Percentiles rank a stretch among this genome's conserved stretches.
These are phyloP conservation scores for Didymodactylos carnosus DNA, from an alignment of 2,888 invertebrate genomes.

Conservation along the genomic window DNA sequence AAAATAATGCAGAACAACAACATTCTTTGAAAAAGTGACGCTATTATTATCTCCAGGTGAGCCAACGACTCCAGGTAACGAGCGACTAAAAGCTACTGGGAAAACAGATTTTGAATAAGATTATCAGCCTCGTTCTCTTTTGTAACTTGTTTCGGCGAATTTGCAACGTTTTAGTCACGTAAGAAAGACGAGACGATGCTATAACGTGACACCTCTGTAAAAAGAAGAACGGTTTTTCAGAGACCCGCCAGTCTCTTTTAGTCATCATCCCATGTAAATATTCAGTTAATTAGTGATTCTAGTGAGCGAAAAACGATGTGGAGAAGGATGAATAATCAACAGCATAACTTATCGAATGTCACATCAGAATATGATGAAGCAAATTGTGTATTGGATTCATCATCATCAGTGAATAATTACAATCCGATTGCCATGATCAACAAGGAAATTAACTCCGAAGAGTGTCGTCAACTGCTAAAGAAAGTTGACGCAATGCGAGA, in stretches of 20 bases:
- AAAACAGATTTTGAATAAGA: too few species aligned
- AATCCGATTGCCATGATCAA: background rate
- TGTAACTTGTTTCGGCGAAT: too few species aligned
- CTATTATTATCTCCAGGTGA: too few species aligned
- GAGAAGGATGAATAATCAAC: background rate
- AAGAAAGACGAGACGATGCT: too few species aligned
- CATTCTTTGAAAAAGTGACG: too few species aligned
- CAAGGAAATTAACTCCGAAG: background rate
- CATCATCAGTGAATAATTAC: background rate
- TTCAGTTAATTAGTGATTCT: background rate
- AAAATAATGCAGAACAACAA: too few species aligned
- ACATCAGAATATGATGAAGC: background rate
- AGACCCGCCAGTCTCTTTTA: background rate
- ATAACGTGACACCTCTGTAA: too few species aligned
- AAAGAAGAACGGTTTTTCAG: background rate
- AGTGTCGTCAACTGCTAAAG: background rate
- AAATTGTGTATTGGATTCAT: background rate
- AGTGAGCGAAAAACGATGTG: background rate
- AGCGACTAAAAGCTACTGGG: too few species aligned
- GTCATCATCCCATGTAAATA: background rate
- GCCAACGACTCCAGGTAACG: too few species aligned
- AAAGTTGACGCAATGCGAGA: background rate
- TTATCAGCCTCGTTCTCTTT: too few species aligned
- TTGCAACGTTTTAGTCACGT: too few species aligned
- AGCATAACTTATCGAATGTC: background rate